These are phyloP conservation scores for Epistrophella euchroma DNA, from an alignment of 2,888 invertebrate species.

Conservation along the genomic window DNA sequence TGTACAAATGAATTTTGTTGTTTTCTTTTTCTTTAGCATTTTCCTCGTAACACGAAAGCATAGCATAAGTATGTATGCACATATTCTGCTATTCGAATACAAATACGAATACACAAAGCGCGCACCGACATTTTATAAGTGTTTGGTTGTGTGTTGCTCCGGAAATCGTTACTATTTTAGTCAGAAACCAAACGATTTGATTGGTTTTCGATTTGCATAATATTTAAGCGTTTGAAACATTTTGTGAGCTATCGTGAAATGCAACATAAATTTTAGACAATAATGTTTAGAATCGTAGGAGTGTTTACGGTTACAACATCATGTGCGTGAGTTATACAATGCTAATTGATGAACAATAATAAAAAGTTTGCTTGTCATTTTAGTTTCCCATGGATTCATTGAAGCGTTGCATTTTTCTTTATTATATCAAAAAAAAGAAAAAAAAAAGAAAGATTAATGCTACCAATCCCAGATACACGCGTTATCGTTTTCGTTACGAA, in stretches of 20 bases:
- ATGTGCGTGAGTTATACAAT: slow-evolving; percentile 31
- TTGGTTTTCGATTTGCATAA: slow-evolving; percentile 67
- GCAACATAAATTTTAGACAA: slow-evolving; percentile 60
- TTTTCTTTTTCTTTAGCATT: slow-evolving; percentile 21
- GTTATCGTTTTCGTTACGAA: slow-evolving; percentile 1
- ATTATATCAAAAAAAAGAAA: slow-evolving; percentile 21
- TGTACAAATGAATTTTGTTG: slow-evolving; percentile 42
- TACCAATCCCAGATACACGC: slow-evolving; percentile 37
- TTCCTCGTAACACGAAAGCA: not conserved
- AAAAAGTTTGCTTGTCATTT: slow-evolving; percentile 53
- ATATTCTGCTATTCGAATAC: slow-evolving; percentile 13
- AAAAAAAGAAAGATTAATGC: slow-evolving; percentile 52
- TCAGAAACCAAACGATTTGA: slow-evolving; percentile 63
- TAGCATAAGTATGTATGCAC: not conserved
- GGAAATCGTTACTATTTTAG: slow-evolving; percentile 62
- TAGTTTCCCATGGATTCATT: slow-evolving; percentile 65
- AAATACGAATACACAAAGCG: not conserved
- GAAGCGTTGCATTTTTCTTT: slow-evolving; percentile 58
- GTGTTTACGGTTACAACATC: slow-evolving; percentile 46
- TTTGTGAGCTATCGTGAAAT: slow-evolving; percentile 58
- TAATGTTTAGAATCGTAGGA: slow-evolving; percentile 45
- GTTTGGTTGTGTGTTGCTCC: slow-evolving; percentile 35
- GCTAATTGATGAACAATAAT: slow-evolving; percentile 54
- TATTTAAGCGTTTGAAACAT: slow-evolving; percentile 49
- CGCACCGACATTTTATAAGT: not conserved